Evolutionary conservation across 2,888 invertebrate species (phyloP).

Genomic region (Meteorus colon): DNA sequence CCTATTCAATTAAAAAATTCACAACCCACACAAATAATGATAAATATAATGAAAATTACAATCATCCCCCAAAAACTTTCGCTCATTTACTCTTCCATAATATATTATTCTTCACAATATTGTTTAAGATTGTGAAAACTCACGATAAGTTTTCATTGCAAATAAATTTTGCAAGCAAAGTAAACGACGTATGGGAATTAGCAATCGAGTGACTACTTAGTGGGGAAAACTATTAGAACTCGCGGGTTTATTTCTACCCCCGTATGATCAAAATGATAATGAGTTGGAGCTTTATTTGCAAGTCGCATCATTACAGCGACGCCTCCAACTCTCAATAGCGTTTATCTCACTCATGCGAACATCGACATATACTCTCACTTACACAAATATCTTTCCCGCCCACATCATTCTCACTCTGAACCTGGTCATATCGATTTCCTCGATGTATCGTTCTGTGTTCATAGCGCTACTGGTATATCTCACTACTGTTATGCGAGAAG

Average conservation of each 20-base stretch:
- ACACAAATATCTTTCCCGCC: not conserved
- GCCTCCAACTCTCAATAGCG: constrained; percentile 25
- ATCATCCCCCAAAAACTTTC: not conserved
- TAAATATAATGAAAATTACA: not conserved
- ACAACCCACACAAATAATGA: too few relatives aligned
- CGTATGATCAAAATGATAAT: constrained; percentile 63
- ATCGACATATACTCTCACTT: too few relatives aligned
- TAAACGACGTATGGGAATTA: constrained; percentile 29
- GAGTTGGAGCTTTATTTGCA: constrained; percentile 49
- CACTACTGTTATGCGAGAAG: not conserved
- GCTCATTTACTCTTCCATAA: not conserved
- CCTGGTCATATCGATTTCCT: constrained; percentile 1
- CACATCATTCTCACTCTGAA: not conserved
- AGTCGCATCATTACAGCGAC: constrained; percentile 29
- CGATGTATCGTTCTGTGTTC: not conserved
- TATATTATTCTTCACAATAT: not conserved
- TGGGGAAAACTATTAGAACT: constrained; percentile 31
- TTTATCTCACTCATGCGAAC: not conserved
- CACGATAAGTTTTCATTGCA: constrained; percentile 9
- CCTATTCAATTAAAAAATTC: too few relatives aligned
- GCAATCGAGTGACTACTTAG: constrained; percentile 29
- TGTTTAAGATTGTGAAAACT: not conserved
- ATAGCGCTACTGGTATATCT: not conserved
- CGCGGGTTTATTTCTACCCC: constrained; percentile 41
- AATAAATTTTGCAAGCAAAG: constrained; percentile 34